A percentile compares a stretch with the other conserved stretches of the same genome.
Conservation (phyloP, 2,888 invertebrate species). For the Mythimna pallens region DNA sequence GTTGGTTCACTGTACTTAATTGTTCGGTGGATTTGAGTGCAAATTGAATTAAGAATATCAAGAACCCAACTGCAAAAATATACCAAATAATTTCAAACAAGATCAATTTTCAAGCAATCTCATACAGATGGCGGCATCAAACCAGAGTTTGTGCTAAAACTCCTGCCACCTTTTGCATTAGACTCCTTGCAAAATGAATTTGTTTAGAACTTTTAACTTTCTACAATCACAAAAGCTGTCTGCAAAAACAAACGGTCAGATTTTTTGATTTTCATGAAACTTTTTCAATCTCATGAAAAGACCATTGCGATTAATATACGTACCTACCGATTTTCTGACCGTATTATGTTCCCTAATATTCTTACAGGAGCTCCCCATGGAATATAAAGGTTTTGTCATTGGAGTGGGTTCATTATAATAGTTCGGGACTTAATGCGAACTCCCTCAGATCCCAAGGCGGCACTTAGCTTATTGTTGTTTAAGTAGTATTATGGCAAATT, state of each 20-base stretch:
- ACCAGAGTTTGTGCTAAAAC: neutral
- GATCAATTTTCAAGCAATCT: neutral
- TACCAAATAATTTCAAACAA: too few relatives aligned
- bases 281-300: neutral
- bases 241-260: too few relatives aligned
- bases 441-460: slow-evolving; percentile 16
- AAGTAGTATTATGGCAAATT: slow-evolving; percentile 16
- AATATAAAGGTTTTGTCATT: slow-evolving; percentile 49
- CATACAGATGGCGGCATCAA: neutral
- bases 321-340: slow-evolving; percentile 5
- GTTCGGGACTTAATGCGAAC: slow-evolving; percentile 37
- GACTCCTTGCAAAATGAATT: neutral
- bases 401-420: slow-evolving; percentile 53
- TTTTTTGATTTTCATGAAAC: too few relatives aligned
- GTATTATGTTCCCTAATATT: slow-evolving; percentile 33
- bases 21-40: too few relatives aligned
- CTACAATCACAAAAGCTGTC: too few relatives aligned
- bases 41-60: too few relatives aligned
- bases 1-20: too few relatives aligned
- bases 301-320: neutral
- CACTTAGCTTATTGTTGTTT: slow-evolving; percentile 48
- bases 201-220: neutral
- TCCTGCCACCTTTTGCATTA: neutral
- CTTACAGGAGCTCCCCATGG: slow-evolving; percentile 28
- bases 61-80: too few relatives aligned